phyloP scores from a whole-genome alignment of 2,113 vertebrate genomes.

The Smithornis capensis region DNA sequence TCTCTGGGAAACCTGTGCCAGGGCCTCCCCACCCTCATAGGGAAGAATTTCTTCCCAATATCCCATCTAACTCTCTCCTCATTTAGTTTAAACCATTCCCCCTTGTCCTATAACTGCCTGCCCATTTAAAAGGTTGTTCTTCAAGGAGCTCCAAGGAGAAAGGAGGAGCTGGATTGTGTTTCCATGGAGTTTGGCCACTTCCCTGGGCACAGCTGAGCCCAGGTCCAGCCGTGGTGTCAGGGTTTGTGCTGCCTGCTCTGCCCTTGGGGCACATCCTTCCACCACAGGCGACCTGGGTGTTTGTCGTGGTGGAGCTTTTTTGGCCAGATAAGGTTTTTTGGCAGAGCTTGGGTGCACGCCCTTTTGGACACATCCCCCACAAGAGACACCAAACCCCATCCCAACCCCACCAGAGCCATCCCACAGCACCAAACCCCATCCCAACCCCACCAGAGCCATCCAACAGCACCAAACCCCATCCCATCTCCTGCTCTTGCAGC shows the following conservation, averaged over 20 bases:
- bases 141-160: not conserved
- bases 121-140: not conserved
- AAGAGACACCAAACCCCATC: not conserved
- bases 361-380: not conserved
- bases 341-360: not conserved
- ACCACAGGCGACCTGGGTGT: accelerated
- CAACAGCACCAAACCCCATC: not conserved
- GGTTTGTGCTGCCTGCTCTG: not conserved
- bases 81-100: not conserved
- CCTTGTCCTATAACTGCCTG: not conserved
- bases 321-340: not conserved
- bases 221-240: accelerated
- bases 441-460: not conserved
- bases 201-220: not conserved
- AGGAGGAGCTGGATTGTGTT: not conserved
- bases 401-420: not conserved
- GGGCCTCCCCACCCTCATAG: not conserved
- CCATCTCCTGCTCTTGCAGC: accelerated
- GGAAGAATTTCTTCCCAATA: not conserved
- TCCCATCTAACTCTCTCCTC: not conserved
- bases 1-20: not conserved
- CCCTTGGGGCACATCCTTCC: not conserved
- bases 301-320: not conserved
- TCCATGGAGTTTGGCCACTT: not conserved
- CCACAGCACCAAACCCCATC: not conserved